Base-by-base conservation (phyloP, 1,140 invertebrate genomes). In the Cataglyphis hispanica region DNA sequence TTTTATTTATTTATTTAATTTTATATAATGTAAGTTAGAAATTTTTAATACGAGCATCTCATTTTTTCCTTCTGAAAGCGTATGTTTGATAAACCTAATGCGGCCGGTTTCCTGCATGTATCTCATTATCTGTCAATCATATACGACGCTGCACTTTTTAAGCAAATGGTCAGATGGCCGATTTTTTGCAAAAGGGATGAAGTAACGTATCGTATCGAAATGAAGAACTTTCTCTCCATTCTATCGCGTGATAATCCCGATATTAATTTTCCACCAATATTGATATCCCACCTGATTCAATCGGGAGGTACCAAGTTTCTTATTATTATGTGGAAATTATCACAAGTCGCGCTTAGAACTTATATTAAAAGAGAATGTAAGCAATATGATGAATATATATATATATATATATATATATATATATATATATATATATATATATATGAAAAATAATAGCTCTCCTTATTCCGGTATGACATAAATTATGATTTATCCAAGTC, bases 61-160 rank as follows among this genome's bases (percentile, higher is more conserved):
- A n/a, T n/a, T n/a, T 69, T 89, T 56, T 84, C 78, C 37, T 84
- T 90, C 86, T 37, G 56, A 8, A 86, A 95, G 92, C 93, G 93
- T 76, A 96, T 96, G 95, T 96, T 96, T 67, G 86, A 95, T 1
- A 95, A 95, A 78, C 93, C 95, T 5, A 96, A 96, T 77, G 94
- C 94, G 46, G n/a, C 88, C 2, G 95, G 95, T 40, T 96, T 96
- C 53, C 93, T 95, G 19, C 93, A 96, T n/a, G 92, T 95, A 16
- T 95, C 95, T 63, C 92, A 95, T 74, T 96, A 94, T 90, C 84
- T 96, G 3, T 94, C 95, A 64, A 92, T 88, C 0, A 84, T 95
- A 22, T 90, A 95, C 19, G 94, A 96, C 86, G 87, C 93, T 11
- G 92, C 87, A 0, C 92, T 92, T 46, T 94, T 95, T 66, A 93